These are phyloP conservation scores for Bucco capensis DNA, from an alignment of 2,113 vertebrate species.

Conservation along the genomic window DNA sequence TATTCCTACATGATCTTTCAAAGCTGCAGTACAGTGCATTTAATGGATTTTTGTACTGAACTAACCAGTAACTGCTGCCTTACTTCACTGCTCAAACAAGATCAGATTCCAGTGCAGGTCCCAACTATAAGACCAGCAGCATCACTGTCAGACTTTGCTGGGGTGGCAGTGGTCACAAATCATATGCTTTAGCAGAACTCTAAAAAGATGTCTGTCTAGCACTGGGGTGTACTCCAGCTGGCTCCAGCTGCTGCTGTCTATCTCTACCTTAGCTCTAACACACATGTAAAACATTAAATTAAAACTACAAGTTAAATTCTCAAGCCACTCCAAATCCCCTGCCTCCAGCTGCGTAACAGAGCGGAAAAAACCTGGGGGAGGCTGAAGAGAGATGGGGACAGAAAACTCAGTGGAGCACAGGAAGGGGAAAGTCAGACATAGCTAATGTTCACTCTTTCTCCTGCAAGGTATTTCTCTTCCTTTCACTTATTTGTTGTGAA, in stretches of 20 bases:
- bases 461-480: background rate
- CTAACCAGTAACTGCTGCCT: background rate
- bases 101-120: background rate
- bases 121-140: background rate
- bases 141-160: background rate
- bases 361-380: background rate
- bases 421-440: background rate
- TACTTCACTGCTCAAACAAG: background rate
- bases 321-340: background rate
- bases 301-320: slow-evolving; percentile 13
- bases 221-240: background rate
- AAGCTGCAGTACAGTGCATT: background rate
- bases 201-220: background rate
- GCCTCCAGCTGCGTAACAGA: background rate
- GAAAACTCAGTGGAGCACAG: background rate
- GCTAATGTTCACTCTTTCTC: background rate
- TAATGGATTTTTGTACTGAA: background rate
- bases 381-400: background rate
- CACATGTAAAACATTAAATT: slow-evolving; percentile 25
- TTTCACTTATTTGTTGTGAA: background rate
- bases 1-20: background rate
- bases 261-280: background rate
- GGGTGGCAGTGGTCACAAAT: background rate
- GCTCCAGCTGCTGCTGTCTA: background rate
- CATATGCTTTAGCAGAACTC: background rate